Percentiles rank a stretch among this genome's conserved stretches.
These are phyloP conservation scores for Drosophila kurseongensis DNA, from an alignment of 1,140 invertebrate species.

Conservation along the genomic window DNA sequence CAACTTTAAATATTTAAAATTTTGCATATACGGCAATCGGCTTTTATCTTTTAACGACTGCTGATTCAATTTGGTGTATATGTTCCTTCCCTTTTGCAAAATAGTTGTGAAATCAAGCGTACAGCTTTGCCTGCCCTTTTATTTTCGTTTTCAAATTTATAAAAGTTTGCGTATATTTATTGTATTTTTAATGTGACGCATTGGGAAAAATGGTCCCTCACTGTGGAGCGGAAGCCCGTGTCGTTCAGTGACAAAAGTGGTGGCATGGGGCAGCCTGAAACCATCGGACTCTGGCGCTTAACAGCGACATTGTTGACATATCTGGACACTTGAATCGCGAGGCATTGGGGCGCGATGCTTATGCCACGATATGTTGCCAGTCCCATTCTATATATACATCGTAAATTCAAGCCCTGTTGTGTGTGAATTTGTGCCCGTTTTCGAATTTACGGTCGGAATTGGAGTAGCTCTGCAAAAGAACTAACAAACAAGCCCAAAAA, in stretches of 20 bases:
- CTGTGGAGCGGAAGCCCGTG: conserved; percentile 35
- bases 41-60: conserved; percentile 25
- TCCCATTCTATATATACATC: conserved; percentile 10
- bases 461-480: conserved; percentile 5
- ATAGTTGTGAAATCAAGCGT: conserved; percentile 55
- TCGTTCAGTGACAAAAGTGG: conserved; percentile 20
- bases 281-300: conserved; percentile 36
- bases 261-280: conserved; percentile 16
- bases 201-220: conserved; percentile 35
- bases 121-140: conserved; percentile 14
- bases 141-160: conserved; percentile 39
- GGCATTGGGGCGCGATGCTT: conserved; percentile 18
- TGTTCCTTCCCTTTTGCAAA: conserved; percentile 27
- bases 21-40: conserved; percentile 14
- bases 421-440: conserved; percentile 24
- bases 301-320: conserved; percentile 71
- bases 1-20: conserved; percentile 11
- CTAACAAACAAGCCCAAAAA: conserved; percentile 29
- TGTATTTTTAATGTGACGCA: conserved; percentile 47
- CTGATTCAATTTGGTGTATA: conserved; percentile 34
- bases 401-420: background rate
- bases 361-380: conserved; percentile 43
- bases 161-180: conserved; percentile 19
- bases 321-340: conserved; percentile 65
- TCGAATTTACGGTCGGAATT: conserved; percentile 37